These are phyloP conservation scores for Stichopus horrens DNA, from an alignment of 53 echinoderm and acorn worm species.

Conservation along the genomic window DNA sequence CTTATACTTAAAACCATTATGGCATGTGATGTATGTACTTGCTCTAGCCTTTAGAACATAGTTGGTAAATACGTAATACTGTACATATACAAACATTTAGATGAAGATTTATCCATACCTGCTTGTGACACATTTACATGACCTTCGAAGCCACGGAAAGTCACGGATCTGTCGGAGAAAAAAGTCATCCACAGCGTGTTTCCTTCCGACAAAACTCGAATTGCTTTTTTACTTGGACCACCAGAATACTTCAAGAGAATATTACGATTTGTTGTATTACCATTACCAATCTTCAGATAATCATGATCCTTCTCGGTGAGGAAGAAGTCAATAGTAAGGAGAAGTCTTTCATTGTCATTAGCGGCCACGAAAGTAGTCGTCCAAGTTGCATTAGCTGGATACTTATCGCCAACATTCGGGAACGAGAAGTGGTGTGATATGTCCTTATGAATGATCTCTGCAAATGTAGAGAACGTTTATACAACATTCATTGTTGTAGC, in stretches of 20 bases:
- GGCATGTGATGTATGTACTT: no score
- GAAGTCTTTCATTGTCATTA: not conserved
- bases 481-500: no score
- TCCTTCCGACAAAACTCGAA: not conserved
- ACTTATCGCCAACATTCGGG: no score
- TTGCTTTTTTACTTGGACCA: not conserved
- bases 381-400: no score
- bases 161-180: not conserved
- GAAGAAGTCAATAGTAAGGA: not conserved
- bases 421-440: no score
- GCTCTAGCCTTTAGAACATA: no score
- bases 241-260: not conserved
- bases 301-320: not conserved
- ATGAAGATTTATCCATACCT: not conserved
- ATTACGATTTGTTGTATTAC: not conserved
- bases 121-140: not conserved
- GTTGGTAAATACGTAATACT: no score
- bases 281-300: not conserved
- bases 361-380: no score
- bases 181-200: not conserved
- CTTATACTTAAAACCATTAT: no score
- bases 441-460: no score
- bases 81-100: no score
- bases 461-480: no score
- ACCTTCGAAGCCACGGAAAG: not conserved